Conservation (phyloP, 2,113 vertebrate species). For the Aptenodytes patagonicus region DNA sequence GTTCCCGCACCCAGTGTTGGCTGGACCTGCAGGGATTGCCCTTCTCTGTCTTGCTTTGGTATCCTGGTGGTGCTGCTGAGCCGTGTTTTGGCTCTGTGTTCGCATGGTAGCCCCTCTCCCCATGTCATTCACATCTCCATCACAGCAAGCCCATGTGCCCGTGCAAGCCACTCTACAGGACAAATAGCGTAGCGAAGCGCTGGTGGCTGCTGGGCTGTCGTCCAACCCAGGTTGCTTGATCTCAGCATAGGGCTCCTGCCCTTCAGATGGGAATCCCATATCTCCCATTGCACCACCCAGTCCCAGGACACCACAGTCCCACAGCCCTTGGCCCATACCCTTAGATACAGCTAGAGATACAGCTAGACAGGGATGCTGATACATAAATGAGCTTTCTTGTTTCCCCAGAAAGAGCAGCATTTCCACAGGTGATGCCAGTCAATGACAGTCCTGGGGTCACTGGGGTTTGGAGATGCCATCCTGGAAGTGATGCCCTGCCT, state of each 20-base stretch:
- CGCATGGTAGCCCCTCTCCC: not conserved
- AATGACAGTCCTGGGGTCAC: not conserved
- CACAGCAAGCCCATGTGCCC: not conserved
- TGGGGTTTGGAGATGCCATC: not conserved
- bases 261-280: not conserved
- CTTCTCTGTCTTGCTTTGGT: not conserved
- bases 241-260: not conserved
- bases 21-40: not conserved
- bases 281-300: not conserved
- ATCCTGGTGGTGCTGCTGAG: not conserved
- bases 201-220: not conserved
- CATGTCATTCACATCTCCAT: not conserved
- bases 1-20: not conserved
- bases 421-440: not conserved
- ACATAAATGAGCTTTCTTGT: too few relatives aligned
- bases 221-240: not conserved
- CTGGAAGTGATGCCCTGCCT: not conserved
- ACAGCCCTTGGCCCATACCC: too few relatives aligned
- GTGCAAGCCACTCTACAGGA: not conserved
- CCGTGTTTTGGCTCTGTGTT: not conserved
- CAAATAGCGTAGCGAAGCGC: rapidly evolving
- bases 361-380: not conserved
- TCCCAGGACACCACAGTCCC: not conserved
- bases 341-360: not conserved
- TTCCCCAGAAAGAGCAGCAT: not conserved